Conservation (phyloP, 2,797 vertebrate species). For the Balearica regulorum region DNA sequence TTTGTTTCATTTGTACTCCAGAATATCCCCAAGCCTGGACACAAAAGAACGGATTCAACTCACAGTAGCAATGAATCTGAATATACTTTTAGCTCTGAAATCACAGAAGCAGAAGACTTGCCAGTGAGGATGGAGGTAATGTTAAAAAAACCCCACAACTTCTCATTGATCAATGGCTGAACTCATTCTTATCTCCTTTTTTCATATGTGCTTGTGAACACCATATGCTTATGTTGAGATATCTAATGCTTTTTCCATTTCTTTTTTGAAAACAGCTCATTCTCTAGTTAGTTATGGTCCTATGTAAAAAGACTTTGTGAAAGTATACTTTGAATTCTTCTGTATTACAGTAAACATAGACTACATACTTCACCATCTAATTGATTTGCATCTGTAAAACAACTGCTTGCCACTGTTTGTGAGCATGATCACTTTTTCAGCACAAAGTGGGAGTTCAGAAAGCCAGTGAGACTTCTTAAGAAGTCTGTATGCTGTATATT, state of each 20-base stretch:
- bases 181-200: not conserved
- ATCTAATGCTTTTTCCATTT: not conserved
- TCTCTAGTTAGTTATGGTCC: not conserved
- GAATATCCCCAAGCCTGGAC: conserved; percentile 90
- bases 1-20: conserved; percentile 57
- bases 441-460: not conserved
- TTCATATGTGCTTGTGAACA: not conserved
- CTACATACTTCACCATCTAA: not conserved
- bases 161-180: not conserved
- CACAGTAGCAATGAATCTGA: conserved; percentile 99
- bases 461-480: not conserved
- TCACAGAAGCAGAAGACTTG: conserved; percentile 88
- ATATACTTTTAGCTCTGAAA: conserved; percentile 93
- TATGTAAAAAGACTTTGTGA: not conserved
- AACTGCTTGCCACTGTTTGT: not conserved
- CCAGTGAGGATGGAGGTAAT: conserved; percentile 84
- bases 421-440: not conserved
- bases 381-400: not conserved
- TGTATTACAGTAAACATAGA: not conserved
- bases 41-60: conserved; percentile 94
- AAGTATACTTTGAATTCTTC: not conserved
- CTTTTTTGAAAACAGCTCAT: not conserved
- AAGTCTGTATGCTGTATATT: not conserved
- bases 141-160: not conserved
- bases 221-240: not conserved